Conservation (phyloP, 2,797 vertebrate genomes). For the Epinephelus coioides region DNA sequence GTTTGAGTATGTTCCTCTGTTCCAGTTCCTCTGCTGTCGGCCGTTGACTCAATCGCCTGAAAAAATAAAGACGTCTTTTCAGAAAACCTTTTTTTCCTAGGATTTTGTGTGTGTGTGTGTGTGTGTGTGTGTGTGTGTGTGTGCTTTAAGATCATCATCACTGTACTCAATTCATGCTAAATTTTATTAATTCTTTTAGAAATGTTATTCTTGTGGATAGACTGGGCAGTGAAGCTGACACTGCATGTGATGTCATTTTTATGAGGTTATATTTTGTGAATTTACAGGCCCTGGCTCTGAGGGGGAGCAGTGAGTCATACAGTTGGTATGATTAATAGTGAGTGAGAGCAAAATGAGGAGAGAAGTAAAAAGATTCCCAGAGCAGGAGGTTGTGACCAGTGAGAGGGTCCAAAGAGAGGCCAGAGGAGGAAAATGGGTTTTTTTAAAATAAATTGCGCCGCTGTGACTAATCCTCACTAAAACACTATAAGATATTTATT, state of each 20-base stretch:
- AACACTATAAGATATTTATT: neutral
- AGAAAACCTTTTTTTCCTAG: conserved; percentile 29
- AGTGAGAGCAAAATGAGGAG: conserved; percentile 3
- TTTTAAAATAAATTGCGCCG: neutral
- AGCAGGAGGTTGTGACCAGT: neutral
- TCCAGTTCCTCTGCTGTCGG: conserved; percentile 97
- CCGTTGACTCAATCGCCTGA: conserved; percentile 96
- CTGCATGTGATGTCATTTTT: neutral
- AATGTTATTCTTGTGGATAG: conserved; percentile 1
- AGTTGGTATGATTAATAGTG: neutral
- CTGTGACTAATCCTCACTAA: neutral
- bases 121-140: neutral
- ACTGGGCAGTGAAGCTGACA: conserved; percentile 8
- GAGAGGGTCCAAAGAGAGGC: conserved; percentile 3
- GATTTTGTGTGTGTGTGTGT: neutral
- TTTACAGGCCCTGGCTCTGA: conserved; percentile 11
- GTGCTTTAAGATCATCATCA: conserved; percentile 11
- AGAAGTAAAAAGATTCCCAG: neutral
- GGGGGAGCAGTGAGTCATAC: neutral
- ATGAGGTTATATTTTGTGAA: conserved; percentile 27
- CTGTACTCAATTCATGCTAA: neutral
- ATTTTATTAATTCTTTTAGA: neutral
- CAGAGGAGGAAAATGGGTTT: neutral
- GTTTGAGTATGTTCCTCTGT: conserved; percentile 98
- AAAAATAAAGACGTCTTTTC: conserved; percentile 73